These are phyloP conservation scores for Schrankia costaestrigalis DNA, from an alignment of 2,888 invertebrate genomes.

Conservation along the genomic window DNA sequence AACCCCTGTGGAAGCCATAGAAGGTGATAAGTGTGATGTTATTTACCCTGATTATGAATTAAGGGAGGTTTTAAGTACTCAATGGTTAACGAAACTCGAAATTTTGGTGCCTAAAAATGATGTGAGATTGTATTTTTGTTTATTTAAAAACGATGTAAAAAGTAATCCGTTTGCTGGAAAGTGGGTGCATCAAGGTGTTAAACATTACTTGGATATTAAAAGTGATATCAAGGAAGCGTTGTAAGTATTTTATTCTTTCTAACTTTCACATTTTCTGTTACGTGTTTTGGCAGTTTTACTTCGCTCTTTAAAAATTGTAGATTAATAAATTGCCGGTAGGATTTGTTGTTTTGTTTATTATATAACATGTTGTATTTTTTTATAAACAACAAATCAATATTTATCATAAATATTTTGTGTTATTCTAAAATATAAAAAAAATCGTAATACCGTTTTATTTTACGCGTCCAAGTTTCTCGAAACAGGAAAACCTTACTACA, in stretches of 20 bases:
- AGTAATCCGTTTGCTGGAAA: slow-evolving; percentile 51
- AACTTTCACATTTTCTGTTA: background rate
- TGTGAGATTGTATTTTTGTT: slow-evolving; percentile 62
- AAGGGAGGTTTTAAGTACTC: slow-evolving; percentile 52
- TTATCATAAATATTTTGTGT: too few relatives aligned
- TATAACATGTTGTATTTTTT: too few relatives aligned
- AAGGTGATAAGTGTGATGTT: slow-evolving; percentile 58
- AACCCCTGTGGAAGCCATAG: slow-evolving; percentile 49
- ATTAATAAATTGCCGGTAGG: too few relatives aligned
- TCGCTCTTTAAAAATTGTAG: too few relatives aligned
- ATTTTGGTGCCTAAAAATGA: slow-evolving; percentile 46
- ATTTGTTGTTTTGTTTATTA: too few relatives aligned
- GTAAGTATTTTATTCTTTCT: slow-evolving; percentile 31
- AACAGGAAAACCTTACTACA: too few relatives aligned
- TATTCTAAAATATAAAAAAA: too few relatives aligned
- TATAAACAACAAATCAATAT: too few relatives aligned
- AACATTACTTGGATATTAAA: slow-evolving; percentile 59
- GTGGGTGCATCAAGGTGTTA: slow-evolving; percentile 78
- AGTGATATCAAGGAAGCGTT: slow-evolving; percentile 15
- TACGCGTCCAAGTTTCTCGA: too few relatives aligned
- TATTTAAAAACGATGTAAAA: slow-evolving; percentile 43
- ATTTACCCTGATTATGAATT: slow-evolving; percentile 64
- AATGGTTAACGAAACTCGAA: slow-evolving; percentile 51
- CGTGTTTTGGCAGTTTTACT: too few relatives aligned
- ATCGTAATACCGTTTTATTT: too few relatives aligned